phyloP scores from a whole-genome alignment of 2,797 vertebrate genomes.

The Pipistrellus kuhlii region DNA sequence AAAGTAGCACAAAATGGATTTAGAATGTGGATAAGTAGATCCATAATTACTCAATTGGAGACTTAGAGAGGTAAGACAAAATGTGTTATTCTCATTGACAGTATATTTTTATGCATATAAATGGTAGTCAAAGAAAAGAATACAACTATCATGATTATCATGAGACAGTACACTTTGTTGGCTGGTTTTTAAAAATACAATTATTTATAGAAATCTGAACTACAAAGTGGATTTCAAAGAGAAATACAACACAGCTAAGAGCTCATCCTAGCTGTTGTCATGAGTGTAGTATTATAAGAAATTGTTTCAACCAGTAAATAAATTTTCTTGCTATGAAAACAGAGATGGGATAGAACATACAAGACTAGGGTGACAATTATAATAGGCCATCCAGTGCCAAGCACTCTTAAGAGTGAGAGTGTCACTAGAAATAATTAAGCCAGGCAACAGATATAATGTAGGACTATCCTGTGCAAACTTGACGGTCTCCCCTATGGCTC shows the following conservation, averaged over 20 bases:
- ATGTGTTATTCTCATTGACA: background rate
- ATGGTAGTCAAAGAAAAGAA: background rate
- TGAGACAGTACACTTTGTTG: background rate
- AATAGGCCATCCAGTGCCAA: background rate
- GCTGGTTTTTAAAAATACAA: background rate
- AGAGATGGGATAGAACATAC: background rate
- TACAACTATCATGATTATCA: background rate
- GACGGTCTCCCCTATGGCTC: background rate
- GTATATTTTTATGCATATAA: background rate
- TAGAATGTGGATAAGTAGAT: background rate
- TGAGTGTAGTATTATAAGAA: background rate
- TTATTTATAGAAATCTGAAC: background rate
- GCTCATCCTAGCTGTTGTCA: background rate
- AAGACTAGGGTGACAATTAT: background rate
- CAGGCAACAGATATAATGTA: background rate
- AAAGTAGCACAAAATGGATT: background rate
- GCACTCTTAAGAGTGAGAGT: background rate
- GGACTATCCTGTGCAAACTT: background rate
- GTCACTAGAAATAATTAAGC: background rate
- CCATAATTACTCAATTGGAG: background rate
- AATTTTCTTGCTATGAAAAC: background rate
- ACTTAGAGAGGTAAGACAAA: background rate
- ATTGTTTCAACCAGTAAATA: background rate
- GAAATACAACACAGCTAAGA: background rate
- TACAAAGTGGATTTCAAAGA: slow-evolving; percentile 19